phyloP scores from a whole-genome alignment of 2,113 vertebrate species.

The Sakesphorus luctuosus region DNA sequence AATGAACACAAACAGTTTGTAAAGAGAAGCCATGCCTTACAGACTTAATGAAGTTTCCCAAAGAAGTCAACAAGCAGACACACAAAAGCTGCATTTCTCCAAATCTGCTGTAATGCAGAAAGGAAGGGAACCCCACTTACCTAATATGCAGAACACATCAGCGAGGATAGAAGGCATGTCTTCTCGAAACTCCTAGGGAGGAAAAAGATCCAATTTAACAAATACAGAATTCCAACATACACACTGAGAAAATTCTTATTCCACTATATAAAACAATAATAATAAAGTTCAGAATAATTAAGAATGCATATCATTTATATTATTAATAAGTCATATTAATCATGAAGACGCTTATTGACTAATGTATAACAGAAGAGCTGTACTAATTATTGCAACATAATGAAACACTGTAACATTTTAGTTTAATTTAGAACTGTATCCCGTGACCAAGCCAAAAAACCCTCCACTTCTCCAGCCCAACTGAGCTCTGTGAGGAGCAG shows the following conservation, averaged over 20 bases:
- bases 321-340: neutral
- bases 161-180: slow-evolving; percentile 97
- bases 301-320: neutral
- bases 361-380: neutral
- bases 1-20: neutral
- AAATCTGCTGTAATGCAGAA: neutral
- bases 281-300: neutral
- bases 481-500: neutral
- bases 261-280: neutral
- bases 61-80: neutral
- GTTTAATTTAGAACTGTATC: neutral
- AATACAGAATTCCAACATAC: neutral
- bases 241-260: neutral
- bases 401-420: neutral
- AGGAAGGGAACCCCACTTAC: slow-evolving; percentile 67
- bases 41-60: neutral
- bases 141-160: slow-evolving; percentile 97
- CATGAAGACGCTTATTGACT: neutral
- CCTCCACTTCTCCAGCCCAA: neutral
- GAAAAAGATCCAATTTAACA: neutral
- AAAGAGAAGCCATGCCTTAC: neutral
- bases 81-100: neutral
- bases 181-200: slow-evolving; percentile 88
- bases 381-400: neutral
- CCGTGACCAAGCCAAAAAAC: neutral